These are phyloP conservation scores for Scaptomyza cyrtandrae DNA, from an alignment of 2,888 invertebrate genomes.

Conservation along the genomic window DNA sequence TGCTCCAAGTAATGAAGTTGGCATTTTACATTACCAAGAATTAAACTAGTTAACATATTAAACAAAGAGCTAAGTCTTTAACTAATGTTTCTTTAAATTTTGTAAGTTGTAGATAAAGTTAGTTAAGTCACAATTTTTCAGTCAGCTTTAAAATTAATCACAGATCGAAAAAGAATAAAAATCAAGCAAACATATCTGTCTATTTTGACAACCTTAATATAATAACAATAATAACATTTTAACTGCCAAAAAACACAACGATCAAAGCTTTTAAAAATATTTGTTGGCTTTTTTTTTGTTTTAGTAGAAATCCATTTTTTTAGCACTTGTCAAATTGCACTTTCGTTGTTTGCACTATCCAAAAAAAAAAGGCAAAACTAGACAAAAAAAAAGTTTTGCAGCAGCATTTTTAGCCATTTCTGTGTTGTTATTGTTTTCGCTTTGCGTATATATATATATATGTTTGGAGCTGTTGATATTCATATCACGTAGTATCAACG, in stretches of 20 bases:
- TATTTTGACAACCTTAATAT: background rate
- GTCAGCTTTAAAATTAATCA: too few relatives aligned
- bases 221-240: background rate
- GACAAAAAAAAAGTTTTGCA: background rate
- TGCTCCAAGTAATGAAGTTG: background rate
- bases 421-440: conserved; percentile 7
- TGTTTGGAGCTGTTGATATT: conserved; percentile 64
- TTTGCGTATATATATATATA: conserved; percentile 1
- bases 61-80: too few relatives aligned
- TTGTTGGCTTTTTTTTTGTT: background rate
- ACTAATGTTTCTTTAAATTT: too few relatives aligned
- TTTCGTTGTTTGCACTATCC: conserved; percentile 5
- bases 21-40: background rate
- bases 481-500: conserved; percentile 82
- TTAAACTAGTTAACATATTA: background rate
- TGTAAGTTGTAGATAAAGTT: too few relatives aligned
- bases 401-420: conserved; percentile 14
- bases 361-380: conserved; percentile 15
- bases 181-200: too few relatives aligned
- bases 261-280: background rate
- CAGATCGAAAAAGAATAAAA: too few relatives aligned
- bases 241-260: background rate
- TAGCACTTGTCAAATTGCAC: conserved; percentile 30
- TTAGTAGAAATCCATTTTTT: conserved; percentile 13
- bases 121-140: too few relatives aligned